Percentiles rank a stretch among this genome's conserved stretches.
phyloP scores from a whole-genome alignment of 2,113 vertebrate species.

The Petrocephalus microphthalmus region DNA sequence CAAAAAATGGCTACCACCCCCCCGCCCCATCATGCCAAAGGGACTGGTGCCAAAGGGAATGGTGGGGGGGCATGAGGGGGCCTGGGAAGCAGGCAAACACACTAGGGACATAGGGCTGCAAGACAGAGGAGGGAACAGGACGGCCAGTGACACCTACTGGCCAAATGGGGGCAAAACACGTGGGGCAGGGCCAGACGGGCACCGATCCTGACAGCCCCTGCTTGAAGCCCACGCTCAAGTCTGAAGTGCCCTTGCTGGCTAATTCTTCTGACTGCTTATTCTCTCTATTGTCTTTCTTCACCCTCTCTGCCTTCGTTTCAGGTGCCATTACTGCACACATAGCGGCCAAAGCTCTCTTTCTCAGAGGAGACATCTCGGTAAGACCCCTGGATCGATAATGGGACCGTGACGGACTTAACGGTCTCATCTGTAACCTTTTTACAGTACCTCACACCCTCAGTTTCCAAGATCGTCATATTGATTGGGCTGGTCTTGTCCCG shows the following conservation, averaged over 20 bases:
- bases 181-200: no score
- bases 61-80: no score
- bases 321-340: constrained; percentile 50
- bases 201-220: not conserved
- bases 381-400: constrained; percentile 49
- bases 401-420: constrained; percentile 48
- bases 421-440: constrained; percentile 53
- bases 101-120: no score
- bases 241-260: not conserved
- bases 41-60: not conserved
- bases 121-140: no score
- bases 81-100: no score
- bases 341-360: constrained; percentile 30
- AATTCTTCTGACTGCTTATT: not conserved
- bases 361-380: constrained; percentile 52
- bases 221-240: not conserved
- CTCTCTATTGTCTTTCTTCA: not conserved
- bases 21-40: not conserved
- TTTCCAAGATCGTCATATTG: constrained; percentile 52
- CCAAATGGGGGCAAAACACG: no score
- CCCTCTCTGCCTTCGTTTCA: constrained; percentile 16
- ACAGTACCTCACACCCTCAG: constrained; percentile 46
- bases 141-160: no score
- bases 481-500: constrained; percentile 37
- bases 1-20: not conserved